A percentile compares a stretch with the other conserved stretches of the same genome.
These are phyloP conservation scores for Molorchus minor DNA, from an alignment of 2,888 invertebrate species.

Conservation along the genomic window DNA sequence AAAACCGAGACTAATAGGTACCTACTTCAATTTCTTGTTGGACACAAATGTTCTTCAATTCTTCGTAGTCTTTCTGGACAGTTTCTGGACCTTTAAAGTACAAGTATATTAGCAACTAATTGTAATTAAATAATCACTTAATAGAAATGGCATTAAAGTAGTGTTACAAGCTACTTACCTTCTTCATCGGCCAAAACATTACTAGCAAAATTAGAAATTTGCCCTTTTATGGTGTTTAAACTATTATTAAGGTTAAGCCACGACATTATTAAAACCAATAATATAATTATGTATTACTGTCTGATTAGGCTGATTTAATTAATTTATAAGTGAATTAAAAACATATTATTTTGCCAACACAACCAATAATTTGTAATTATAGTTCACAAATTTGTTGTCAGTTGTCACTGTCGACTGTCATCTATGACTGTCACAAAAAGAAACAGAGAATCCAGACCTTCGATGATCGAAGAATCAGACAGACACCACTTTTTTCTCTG, in stretches of 20 bases:
- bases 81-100: conserved; percentile 48
- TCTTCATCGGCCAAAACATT: conserved; percentile 85
- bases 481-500: too few relatives aligned
- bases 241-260: conserved; percentile 75
- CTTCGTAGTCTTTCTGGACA: conserved; percentile 61
- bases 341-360: conserved; percentile 46
- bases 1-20: too few relatives aligned
- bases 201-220: conserved; percentile 87
- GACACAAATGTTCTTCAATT: conserved; percentile 68
- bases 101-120: conserved; percentile 17
- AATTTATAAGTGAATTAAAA: too few relatives aligned
- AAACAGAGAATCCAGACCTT: too few relatives aligned
- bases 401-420: neutral
- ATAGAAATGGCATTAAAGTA: too few relatives aligned
- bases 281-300: too few relatives aligned
- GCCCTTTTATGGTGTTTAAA: conserved; percentile 81
- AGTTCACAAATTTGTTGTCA: conserved; percentile 25
- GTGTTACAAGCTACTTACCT: conserved; percentile 36
- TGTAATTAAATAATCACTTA: conserved; percentile 16
- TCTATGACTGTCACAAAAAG: too few relatives aligned
- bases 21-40: conserved; percentile 72
- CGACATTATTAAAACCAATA: conserved; percentile 65
- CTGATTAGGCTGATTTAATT: neutral
- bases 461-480: too few relatives aligned
- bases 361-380: conserved; percentile 39